These are phyloP conservation scores for Globia sparganii DNA, from an alignment of 2,888 invertebrate genomes.

Conservation along the genomic window DNA sequence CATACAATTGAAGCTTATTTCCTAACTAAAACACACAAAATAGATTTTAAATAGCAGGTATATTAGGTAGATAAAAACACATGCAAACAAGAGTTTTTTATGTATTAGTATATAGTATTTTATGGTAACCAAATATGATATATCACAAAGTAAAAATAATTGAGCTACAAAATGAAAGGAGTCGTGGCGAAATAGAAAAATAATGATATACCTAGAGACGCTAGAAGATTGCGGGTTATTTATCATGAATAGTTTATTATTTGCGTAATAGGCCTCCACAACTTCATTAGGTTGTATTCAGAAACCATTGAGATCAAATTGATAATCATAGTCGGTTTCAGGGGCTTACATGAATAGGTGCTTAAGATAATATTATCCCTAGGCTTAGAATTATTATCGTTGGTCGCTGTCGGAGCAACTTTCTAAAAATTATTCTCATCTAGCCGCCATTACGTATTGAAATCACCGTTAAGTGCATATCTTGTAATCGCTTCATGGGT, in stretches of 20 bases:
- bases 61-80: constrained; percentile 1
- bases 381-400: constrained; percentile 61
- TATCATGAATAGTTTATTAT: constrained; percentile 62
- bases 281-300: constrained; percentile 67
- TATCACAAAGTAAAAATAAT: constrained; percentile 32
- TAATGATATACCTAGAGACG: constrained; percentile 47
- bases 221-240: constrained; percentile 57
- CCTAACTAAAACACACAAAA: not conserved
- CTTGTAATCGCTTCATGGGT: constrained; percentile 56
- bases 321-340: constrained; percentile 62
- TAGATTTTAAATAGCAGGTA: not conserved
- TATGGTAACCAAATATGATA: constrained; percentile 14
- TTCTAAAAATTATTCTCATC: constrained; percentile 75
- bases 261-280: constrained; percentile 54
- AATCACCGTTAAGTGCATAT: constrained; percentile 61
- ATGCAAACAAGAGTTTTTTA: constrained; percentile 27
- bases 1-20: too few relatives aligned
- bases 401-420: constrained; percentile 69
- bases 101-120: too few relatives aligned
- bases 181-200: constrained; percentile 47
- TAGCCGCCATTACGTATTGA: constrained; percentile 56
- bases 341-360: constrained; percentile 61
- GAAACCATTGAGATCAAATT: constrained; percentile 63
- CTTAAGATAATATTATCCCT: constrained; percentile 63
- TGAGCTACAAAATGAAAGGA: constrained; percentile 43